Conservation (phyloP, 2,113 vertebrate species). For the Cyanistes caeruleus region DNA sequence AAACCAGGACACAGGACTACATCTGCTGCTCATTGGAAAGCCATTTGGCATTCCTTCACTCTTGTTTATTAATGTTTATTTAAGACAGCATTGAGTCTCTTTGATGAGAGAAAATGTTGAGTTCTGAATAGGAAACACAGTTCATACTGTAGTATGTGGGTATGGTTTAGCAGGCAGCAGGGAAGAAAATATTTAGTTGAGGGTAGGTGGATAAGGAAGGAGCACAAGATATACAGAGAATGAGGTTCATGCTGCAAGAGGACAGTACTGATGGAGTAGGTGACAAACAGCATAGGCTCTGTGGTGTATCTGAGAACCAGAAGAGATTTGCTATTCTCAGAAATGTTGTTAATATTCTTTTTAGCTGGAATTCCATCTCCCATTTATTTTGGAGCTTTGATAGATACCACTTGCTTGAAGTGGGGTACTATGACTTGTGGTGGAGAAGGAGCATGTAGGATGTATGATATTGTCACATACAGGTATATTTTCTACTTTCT, state of each 20-base stretch:
- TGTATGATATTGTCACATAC: conserved; percentile 81
- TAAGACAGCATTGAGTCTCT: not conserved
- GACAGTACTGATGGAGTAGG: not conserved
- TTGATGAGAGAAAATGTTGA: not conserved
- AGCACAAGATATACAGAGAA: not conserved
- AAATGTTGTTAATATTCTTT: not conserved
- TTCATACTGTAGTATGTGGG: not conserved
- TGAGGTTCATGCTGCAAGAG: not conserved
- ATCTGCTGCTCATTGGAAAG: not conserved
- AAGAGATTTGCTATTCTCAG: not conserved
- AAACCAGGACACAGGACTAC: not conserved
- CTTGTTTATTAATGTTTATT: not conserved
- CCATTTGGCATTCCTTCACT: not conserved
- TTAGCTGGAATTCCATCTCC: conserved; percentile 93
- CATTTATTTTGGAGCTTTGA: conserved; percentile 91
- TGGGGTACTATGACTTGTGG: conserved; percentile 87
- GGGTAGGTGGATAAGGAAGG: not conserved
- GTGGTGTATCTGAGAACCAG: not conserved
- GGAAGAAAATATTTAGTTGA: not conserved
- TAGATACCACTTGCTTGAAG: conserved; percentile 91
- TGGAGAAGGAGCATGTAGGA: conserved; percentile 83
- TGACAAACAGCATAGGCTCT: not conserved
- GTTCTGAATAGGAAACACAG: not conserved
- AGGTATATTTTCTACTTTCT: conserved; percentile 73
- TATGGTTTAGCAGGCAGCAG: not conserved